Percentiles rank a stretch among this genome's conserved stretches.
Evolutionary conservation across 2,113 vertebrate species (phyloP).

Genomic region (Oryzias celebensis): DNA sequence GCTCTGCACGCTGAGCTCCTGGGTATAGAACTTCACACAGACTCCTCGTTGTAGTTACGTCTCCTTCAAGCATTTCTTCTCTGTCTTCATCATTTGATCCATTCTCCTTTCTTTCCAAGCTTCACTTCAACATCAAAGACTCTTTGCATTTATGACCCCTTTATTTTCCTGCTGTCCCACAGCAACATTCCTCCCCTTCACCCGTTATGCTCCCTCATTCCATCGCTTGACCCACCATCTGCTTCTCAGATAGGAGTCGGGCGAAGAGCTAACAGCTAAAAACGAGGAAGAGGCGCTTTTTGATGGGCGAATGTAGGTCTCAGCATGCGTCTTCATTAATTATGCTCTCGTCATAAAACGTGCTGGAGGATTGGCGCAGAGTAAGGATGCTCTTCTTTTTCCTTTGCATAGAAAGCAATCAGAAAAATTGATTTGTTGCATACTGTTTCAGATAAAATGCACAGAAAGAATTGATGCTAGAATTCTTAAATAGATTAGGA

Average conservation of each 20-base stretch:
- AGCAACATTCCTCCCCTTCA: not conserved
- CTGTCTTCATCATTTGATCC: slow-evolving; percentile 18
- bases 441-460: not conserved
- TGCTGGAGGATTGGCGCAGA: slow-evolving; percentile 26
- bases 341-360: slow-evolving; percentile 35
- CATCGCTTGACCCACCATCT: slow-evolving; percentile 56
- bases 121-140: not conserved
- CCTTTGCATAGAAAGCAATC: not conserved
- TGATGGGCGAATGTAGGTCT: slow-evolving; percentile 38
- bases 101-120: not conserved
- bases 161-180: not conserved
- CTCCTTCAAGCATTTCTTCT: slow-evolving; percentile 1
- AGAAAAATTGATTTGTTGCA: too few relatives aligned
- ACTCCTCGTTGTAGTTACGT: not conserved
- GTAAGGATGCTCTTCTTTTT: slow-evolving; percentile 12
- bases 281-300: not conserved
- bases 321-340: slow-evolving; percentile 40
- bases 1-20: slow-evolving; percentile 4
- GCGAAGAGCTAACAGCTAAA: slow-evolving; percentile 8
- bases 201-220: slow-evolving; percentile 26
- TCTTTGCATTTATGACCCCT: not conserved
- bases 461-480: slow-evolving; percentile 1
- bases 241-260: slow-evolving; percentile 20
- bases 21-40: not conserved
- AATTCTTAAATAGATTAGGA: slow-evolving; percentile 24